phyloP scores from a whole-genome alignment of 2,113 vertebrate species.

The Engraulis encrasicolus region DNA sequence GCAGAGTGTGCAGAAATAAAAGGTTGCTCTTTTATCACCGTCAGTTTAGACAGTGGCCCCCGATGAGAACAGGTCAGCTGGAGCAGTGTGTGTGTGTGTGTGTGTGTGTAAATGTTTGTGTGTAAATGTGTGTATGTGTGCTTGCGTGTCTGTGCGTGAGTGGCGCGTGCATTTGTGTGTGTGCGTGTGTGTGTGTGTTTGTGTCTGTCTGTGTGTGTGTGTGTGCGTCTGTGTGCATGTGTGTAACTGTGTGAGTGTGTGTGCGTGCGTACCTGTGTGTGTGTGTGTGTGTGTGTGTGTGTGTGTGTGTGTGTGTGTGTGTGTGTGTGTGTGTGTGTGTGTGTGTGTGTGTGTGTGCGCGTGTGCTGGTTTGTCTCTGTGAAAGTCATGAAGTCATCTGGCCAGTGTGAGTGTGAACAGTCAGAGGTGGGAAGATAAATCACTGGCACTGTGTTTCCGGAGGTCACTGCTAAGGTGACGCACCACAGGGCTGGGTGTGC shows the following conservation, averaged over 20 bases:
- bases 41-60: background rate
- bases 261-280: no score
- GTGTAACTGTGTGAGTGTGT: no score
- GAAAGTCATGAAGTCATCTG: conserved; percentile 7
- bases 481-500: background rate
- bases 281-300: background rate
- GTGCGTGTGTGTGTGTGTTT: no score
- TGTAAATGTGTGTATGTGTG: no score
- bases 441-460: background rate
- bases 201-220: no score
- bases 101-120: no score
- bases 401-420: background rate
- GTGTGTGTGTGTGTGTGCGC: background rate
- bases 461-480: background rate
- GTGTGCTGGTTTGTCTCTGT: background rate
- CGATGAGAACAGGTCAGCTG: background rate
- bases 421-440: conserved; percentile 1
- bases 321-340: background rate
- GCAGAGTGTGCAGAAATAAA: background rate
- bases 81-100: background rate
- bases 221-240: no score
- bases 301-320: background rate
- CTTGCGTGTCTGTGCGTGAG: no score
- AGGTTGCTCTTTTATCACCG: background rate
- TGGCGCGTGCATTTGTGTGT: no score